These are phyloP conservation scores for Cercopithecus hamlyni DNA, from an alignment of 2,797 vertebrate genomes.

Conservation along the genomic window DNA sequence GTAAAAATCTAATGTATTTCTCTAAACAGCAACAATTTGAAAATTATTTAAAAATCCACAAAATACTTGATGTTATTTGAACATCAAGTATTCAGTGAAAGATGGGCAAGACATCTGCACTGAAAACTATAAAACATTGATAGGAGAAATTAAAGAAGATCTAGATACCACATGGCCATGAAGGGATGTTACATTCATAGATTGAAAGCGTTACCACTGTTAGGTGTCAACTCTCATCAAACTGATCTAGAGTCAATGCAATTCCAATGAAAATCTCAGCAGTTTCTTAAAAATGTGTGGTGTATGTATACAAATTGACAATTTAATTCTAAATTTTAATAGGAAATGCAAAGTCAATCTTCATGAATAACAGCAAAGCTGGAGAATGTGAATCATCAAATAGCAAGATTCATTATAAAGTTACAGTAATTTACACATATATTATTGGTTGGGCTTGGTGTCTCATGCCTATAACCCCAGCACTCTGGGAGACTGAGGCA, in stretches of 20 bases:
- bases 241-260: neutral
- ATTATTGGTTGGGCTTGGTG: neutral
- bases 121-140: neutral
- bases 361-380: neutral
- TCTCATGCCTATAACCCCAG: too few relatives aligned
- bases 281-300: neutral
- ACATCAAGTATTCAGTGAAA: conserved; percentile 19
- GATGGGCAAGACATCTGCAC: neutral
- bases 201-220: neutral
- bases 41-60: neutral
- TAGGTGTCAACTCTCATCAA: neutral
- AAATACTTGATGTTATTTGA: neutral
- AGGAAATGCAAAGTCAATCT: neutral
- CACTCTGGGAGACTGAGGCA: too few relatives aligned
- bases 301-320: neutral
- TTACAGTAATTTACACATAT: neutral
- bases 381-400: neutral
- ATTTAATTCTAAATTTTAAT: conserved; percentile 18
- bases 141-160: neutral
- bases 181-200: neutral
- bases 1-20: neutral
- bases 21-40: neutral
- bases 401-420: neutral
- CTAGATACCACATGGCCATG: neutral
- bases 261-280: neutral